A percentile compares a stretch with the other conserved stretches of the same genome.
phyloP scores from a whole-genome alignment of 2,797 vertebrate genomes.

The Podarcis lilfordi region DNA sequence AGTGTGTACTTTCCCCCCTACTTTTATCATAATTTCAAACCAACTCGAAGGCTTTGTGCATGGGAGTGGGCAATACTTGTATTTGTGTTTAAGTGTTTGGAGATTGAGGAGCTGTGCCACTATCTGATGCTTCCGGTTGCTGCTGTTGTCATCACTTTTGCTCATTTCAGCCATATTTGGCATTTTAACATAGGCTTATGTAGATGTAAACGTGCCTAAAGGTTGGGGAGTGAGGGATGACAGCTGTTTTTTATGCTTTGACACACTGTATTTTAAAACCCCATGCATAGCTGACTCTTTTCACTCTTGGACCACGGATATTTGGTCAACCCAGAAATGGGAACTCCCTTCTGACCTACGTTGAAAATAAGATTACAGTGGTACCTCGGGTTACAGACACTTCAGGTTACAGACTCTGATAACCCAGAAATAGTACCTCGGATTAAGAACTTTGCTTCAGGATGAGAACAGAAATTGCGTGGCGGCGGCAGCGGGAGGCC shows the following conservation, averaged over 20 bases:
- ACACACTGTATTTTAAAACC: not conserved
- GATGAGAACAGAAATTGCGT: too few species aligned
- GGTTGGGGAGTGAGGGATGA: too few species aligned
- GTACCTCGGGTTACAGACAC: too few species aligned
- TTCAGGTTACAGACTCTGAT: too few species aligned
- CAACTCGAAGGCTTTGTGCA: not conserved
- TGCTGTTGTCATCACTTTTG: not conserved
- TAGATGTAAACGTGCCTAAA: not conserved
- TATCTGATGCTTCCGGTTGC: not conserved
- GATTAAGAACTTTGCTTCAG: too few species aligned
- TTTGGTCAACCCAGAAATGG: not conserved
- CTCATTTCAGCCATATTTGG: not conserved
- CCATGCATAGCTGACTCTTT: not conserved
- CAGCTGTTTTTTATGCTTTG: too few species aligned
- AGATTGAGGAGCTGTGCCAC: not conserved
- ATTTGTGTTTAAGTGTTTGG: not conserved
- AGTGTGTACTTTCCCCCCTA: not conserved
- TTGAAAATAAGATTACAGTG: not conserved
- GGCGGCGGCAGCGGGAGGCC: too few species aligned
- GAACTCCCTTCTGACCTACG: not conserved
- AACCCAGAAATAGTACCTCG: too few species aligned
- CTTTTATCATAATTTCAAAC: not conserved
- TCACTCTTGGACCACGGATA: not conserved
- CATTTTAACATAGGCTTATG: not conserved
- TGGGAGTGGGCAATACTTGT: not conserved